Evolutionary conservation across 2,113 vertebrate species (phyloP).

Genomic region (Hiodon tergisus): DNA sequence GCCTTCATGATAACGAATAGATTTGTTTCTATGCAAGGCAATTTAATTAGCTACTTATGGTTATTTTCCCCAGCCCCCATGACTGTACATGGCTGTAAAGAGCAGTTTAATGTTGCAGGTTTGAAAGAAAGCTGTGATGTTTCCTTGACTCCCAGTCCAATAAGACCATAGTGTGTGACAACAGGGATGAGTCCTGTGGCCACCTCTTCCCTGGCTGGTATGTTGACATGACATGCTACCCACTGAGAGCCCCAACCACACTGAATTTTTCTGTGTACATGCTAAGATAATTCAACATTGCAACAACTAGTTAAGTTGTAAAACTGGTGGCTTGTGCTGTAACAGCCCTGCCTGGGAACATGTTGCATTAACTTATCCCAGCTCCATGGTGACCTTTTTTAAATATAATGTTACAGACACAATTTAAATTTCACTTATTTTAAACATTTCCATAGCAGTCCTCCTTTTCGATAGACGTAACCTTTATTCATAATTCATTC

Average conservation of each 20-base stretch:
- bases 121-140: constrained; percentile 24
- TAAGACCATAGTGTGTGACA: constrained; percentile 15
- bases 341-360: neutral
- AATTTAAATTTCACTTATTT: neutral
- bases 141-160: neutral
- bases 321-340: neutral
- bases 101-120: neutral
- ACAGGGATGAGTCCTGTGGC: neutral
- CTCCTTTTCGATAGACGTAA: neutral
- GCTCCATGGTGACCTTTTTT: neutral
- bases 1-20: too few relatives aligned
- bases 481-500: neutral
- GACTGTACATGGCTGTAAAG: neutral
- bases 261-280: neutral
- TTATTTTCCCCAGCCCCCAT: constrained; percentile 14
- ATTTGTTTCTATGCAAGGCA: too few relatives aligned
- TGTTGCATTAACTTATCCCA: neutral
- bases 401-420: neutral
- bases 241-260: neutral
- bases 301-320: too few relatives aligned
- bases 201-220: neutral
- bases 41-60: too few relatives aligned
- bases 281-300: neutral
- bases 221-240: neutral
- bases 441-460: too few relatives aligned